phyloP scores from a whole-genome alignment of 2,797 vertebrate genomes.

The Crotalus adamanteus region DNA sequence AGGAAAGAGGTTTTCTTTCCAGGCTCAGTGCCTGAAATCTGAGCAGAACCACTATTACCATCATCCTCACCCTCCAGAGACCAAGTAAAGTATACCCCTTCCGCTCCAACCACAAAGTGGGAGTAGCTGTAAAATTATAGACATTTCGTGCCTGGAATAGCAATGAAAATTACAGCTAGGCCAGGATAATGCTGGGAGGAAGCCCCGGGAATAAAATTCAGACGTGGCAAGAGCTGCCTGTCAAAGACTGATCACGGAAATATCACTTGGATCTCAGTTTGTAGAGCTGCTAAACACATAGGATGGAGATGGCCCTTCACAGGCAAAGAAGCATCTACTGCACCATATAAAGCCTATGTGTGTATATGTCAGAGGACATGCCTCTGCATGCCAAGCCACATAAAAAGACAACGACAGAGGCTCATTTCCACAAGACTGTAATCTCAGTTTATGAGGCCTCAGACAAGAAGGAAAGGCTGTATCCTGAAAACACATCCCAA shows the following conservation, averaged over 20 bases:
- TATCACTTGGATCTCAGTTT: not conserved
- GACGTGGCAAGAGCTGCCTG: conserved; percentile 1
- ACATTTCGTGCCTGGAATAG: conserved; percentile 9
- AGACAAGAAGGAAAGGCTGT: not conserved
- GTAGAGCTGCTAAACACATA: not conserved
- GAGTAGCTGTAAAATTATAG: conserved; percentile 20
- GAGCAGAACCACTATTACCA: not conserved
- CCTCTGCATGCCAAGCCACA: not conserved
- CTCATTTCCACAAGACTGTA: not conserved
- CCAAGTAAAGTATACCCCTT: not conserved
- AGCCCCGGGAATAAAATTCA: not conserved
- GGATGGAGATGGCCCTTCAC: not conserved
- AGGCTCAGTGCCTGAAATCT: not conserved
- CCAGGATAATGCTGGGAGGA: not conserved
- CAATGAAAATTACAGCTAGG: conserved; percentile 8
- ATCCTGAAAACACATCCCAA: not conserved
- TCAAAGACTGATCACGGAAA: not conserved
- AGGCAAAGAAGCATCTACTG: not conserved
- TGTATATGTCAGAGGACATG: not conserved
- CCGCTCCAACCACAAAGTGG: conserved; percentile 11
- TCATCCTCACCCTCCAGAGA: not conserved
- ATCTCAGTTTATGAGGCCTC: not conserved
- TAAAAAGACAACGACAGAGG: not conserved
- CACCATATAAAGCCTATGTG: not conserved
- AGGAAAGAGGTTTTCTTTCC: not conserved